Evolutionary conservation across 92 coral and sea anemone genomes (phyloP).

Genomic region (Palythoa grandiflora): DNA sequence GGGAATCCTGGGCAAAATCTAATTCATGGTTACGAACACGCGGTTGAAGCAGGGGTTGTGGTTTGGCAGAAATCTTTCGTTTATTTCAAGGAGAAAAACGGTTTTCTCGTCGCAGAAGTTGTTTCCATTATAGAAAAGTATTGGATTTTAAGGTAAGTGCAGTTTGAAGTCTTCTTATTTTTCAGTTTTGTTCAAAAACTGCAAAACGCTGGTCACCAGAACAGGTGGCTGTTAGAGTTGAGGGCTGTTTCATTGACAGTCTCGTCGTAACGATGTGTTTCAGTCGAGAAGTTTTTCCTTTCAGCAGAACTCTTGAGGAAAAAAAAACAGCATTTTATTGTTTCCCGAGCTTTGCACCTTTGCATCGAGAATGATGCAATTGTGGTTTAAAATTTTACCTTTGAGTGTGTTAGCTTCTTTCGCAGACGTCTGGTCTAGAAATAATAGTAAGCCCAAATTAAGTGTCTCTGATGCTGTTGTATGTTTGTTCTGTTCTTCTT

Average conservation of each 20-base stretch:
- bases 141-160: slow-evolving; percentile 13
- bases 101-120: neutral
- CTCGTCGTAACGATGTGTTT: neutral
- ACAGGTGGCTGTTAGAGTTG: neutral
- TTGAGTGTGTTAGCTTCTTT: too few species aligned
- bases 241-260: slow-evolving; percentile 1
- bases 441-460: too few species aligned
- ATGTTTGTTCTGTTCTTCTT: too few species aligned
- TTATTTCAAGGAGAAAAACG: neutral
- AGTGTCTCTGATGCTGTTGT: too few species aligned
- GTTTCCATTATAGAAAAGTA: neutral
- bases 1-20: neutral
- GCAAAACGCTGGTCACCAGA: neutral
- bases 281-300: neutral
- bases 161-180: neutral
- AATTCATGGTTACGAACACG: slow-evolving; percentile 29
- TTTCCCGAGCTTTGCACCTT: neutral
- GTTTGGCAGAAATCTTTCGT: neutral
- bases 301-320: neutral
- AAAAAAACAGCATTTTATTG: neutral
- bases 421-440: too few species aligned
- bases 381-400: too few species aligned
- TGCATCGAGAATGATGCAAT: neutral
- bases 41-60: neutral
- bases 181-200: neutral